Base-by-base conservation (phyloP, 2,797 vertebrate genomes). In the Pangasius larnaudii region DNA sequence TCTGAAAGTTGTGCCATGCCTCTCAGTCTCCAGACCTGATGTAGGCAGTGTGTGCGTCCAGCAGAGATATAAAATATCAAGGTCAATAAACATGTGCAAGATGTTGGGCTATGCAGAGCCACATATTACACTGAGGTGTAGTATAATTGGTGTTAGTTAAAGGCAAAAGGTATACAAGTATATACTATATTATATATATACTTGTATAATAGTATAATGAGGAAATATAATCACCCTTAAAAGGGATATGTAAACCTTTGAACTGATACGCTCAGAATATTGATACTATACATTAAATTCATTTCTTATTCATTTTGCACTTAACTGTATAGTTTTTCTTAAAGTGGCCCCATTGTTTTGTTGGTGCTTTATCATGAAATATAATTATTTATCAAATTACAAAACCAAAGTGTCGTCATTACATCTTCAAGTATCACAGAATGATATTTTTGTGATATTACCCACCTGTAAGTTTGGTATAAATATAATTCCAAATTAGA, bases 131-230 rank as follows among this genome's bases (percentile, higher is more conserved):
- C 63, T 84, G 82, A 53, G 82, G 82, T 69, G 53, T 24, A 33
- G 42, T 67, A 30, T 51, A 13, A 30, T 8, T 67, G 81, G 42
- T 49, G 42, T 6, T 49, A 0, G 42, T 65, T 67, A 49, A 67
- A 83, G 81, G 81, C 81, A 67, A 83, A 49, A 5, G 81, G 79
- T 82, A 22, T 46, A 46, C 79, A 46, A 42, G 33, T 39, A 19
- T 46, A 46, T n/a, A n/a, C 56, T 36, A 36, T 36, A 36, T n/a
- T 30, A 5, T 69, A 42, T 72, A 39, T 39, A 42, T 24, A 72
- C 71, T 42, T 72, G 63, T 67, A 33, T 67, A 72, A 42, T 42
- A 72, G 33, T 59, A 80, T 11, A 19, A 83, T 63, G 56, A 42
- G 58, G 67, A 83, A 49, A 67, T 49, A 65, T 19, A n/a, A 19